Conservation (phyloP, 2,888 invertebrate genomes). For the Tinea semifulvella region DNA sequence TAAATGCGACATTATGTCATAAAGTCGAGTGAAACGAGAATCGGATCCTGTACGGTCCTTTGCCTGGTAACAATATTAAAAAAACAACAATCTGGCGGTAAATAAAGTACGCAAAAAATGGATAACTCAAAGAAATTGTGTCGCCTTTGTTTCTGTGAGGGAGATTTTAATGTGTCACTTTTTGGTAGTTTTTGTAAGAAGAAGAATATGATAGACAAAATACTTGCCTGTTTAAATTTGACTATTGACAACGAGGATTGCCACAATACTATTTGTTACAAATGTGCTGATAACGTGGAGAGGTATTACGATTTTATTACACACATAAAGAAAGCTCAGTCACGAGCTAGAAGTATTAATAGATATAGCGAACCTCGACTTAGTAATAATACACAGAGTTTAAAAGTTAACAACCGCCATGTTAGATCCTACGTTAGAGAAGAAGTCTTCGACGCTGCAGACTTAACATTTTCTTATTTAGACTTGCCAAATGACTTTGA, state of each 20-base stretch:
- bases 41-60: too few relatives aligned
- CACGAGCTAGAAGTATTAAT: neutral
- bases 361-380: neutral
- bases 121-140: slow-evolving; percentile 41
- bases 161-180: slow-evolving; percentile 47
- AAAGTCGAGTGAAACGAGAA: too few relatives aligned
- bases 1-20: too few relatives aligned
- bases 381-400: neutral
- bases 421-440: slow-evolving; percentile 43
- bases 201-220: slow-evolving; percentile 43
- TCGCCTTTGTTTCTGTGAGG: slow-evolving; percentile 44
- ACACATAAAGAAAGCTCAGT: slow-evolving; percentile 41
- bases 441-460: slow-evolving; percentile 39
- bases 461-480: slow-evolving; percentile 48
- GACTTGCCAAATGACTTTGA: slow-evolving; percentile 33
- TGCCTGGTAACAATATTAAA: slow-evolving; percentile 3
- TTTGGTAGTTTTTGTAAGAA: slow-evolving; percentile 39
- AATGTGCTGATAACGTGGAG: slow-evolving; percentile 46
- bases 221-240: slow-evolving; percentile 42
- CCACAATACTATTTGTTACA: slow-evolving; percentile 45
- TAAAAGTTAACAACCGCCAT: slow-evolving; percentile 28
- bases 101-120: slow-evolving; percentile 27
- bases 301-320: slow-evolving; percentile 43
- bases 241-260: slow-evolving; percentile 41
- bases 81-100: neutral